Base-by-base conservation (phyloP, 2,113 vertebrate genomes). In the Azemiops feae region DNA sequence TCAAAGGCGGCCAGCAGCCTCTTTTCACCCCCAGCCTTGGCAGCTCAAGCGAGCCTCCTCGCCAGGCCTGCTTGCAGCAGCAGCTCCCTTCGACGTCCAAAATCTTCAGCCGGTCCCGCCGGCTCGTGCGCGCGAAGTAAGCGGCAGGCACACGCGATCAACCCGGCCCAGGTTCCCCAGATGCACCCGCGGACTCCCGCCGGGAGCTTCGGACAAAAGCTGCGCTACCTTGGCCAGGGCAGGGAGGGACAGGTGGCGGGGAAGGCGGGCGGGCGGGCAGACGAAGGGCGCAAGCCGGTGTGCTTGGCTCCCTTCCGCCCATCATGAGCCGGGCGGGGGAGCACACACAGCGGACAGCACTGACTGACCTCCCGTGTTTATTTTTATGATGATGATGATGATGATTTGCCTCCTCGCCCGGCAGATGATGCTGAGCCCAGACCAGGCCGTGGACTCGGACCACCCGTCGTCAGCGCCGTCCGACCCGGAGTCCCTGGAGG, bases 351-450 rank as follows among this genome's bases (percentile, higher is more conserved):
- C 0, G 1, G 23, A 43, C 18, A 5, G 89, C 14, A 20, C 3
- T 30, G 23, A 55, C 74, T 3, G 81, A 81, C 20, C 74, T 43
- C 34, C 34, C 69, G 34, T 74, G 6, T 74, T 74, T 34, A 34
- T 74, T 74, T 69, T n/a, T 5, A n/a, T 69, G 4, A 14, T 69
- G 47, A 50, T 43, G 43, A n/a, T n/a, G n/a, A n/a, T 69, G 39
- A 9, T 81, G 39, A 81, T 43, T 92, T 50, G 27, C 4, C 95
- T 94, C 87, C 96, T 97, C 96, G 25, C 97, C 94, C 87, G 96
- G 96, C 98, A 98, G 96, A 99, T 99, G 99, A 99, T 99, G 98
- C 98, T 99, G 81, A 98, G 98, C 96, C 98, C 98, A 47, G 98
- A 98, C 93, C 98, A 98, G 95, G 97, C 98, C 1, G 96, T 98